Evolutionary conservation across 2,888 invertebrate genomes (phyloP), one percentile per base, ranked within the genome.

Genomic region (Melanostoma mellinum): DNA sequence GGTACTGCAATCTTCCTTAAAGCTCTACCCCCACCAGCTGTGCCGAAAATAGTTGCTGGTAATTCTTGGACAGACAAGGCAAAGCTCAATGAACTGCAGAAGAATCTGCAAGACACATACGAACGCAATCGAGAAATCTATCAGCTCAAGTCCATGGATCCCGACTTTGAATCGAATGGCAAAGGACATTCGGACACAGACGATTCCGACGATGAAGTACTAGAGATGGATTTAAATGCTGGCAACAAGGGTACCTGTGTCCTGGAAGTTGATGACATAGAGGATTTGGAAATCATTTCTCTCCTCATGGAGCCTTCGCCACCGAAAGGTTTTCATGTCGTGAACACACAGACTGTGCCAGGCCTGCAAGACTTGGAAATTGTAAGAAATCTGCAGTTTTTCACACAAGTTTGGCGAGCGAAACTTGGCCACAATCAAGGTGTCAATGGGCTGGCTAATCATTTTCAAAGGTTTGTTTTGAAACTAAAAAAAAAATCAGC

Each of bases 1-100:
- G 97, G 97, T 0, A 97, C 97, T 0, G 98, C 97, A 0, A 93
- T 96, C 6, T 95, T 94, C 87, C 91, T 98, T 0, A 92, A 94
- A 0, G 95, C 97, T 0, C 90, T 98, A 48, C 97, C 97, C 1
- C 92, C 95, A 6, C 96, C 96, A 0, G 92, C 93, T 9, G 92
- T 95, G 30, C 96, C 96, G 0, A 94, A 94, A 89, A 93, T 97
- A 67, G 93, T 94, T 2, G 93, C 94, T 0, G 94, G 94, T 10
- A 93, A 94, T 87, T 92, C 94, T 2, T 93, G 94, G 91, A 93
- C 94, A 58, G 94, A 94, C 86, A 93, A 93, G 61, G 93, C 93
- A 73, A 94, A 94, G 88, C 90, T 95, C 46, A 92, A 93, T n/a
- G 94, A 94, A 86, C 92, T 96, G 86, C 95, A 96, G 88, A 94